phyloP scores from a whole-genome alignment of 2,797 vertebrate species.

The Syngnathus rostellatus region DNA sequence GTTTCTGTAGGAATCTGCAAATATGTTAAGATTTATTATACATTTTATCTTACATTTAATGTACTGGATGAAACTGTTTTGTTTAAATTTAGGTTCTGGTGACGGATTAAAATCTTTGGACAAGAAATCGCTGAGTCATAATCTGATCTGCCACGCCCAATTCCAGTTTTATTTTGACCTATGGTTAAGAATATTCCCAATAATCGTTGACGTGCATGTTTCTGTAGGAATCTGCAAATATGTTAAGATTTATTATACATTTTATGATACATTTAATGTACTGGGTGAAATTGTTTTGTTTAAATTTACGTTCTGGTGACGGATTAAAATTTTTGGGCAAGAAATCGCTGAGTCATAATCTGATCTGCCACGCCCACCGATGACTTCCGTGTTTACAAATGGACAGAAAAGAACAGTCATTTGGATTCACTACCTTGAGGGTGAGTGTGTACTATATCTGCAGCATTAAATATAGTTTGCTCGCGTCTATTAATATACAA shows the following conservation, averaged over 20 bases:
- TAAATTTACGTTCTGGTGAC: not conserved
- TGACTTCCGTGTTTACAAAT: not conserved
- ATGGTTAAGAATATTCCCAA: too few relatives aligned
- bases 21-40: too few relatives aligned
- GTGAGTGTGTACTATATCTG: not conserved
- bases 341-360: not conserved
- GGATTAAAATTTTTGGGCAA: not conserved
- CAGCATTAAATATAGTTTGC: not conserved
- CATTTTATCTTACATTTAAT: not conserved
- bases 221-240: too few relatives aligned
- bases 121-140: not conserved
- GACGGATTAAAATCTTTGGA: not conserved
- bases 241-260: too few relatives aligned
- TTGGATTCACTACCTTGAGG: not conserved
- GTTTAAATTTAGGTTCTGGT: not conserved
- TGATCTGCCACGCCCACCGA: not conserved
- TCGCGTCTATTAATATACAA: not conserved
- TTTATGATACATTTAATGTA: not conserved
- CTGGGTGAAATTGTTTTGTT: not conserved
- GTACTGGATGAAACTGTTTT: not conserved
- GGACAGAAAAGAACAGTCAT: not conserved
- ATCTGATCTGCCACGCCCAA: not conserved
- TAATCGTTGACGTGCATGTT: not conserved
- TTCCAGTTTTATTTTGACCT: too few relatives aligned
- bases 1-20: too few relatives aligned